A percentile compares a stretch with the other conserved stretches of the same genome.
Conservation (phyloP, 1,140 invertebrate genomes). For the Yoshiicerus persimilis region DNA sequence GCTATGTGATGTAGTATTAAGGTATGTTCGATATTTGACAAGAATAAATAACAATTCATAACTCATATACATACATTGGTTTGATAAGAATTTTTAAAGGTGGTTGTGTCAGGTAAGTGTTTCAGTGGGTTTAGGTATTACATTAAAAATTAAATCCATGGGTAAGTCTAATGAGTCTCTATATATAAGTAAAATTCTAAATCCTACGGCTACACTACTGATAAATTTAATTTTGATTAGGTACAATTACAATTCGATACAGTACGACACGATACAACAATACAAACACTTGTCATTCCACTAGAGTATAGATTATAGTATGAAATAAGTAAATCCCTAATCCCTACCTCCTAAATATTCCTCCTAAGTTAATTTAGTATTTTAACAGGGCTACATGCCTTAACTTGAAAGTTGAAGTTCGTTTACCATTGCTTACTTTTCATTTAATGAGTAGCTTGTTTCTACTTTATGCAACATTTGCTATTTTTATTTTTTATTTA, state of each 20-base stretch:
- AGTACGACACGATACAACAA: neutral
- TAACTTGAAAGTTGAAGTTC: neutral
- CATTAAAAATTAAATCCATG: conserved; percentile 14
- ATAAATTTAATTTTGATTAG: too few relatives aligned
- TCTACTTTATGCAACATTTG: neutral
- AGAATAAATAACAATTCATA: neutral
- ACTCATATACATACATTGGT: neutral
- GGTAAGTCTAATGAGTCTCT: neutral
- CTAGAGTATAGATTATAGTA: too few relatives aligned
- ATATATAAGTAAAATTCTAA: neutral
- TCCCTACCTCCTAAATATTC: neutral
- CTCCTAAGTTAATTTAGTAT: neutral
- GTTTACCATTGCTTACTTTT: too few relatives aligned
- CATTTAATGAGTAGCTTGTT: neutral
- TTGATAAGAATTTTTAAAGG: neutral
- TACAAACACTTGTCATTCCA: neutral
- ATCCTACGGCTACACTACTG: neutral
- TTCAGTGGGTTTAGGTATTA: neutral
- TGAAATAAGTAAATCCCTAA: neutral
- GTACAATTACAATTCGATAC: too few relatives aligned
- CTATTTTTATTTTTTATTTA: neutral
- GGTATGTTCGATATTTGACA: neutral
- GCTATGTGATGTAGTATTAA: neutral
- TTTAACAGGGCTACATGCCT: neutral
- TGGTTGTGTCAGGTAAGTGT: conserved; percentile 9